Evolutionary conservation across 2,113 vertebrate species (phyloP).

Genomic region (Plecturocebus donacophilus): DNA sequence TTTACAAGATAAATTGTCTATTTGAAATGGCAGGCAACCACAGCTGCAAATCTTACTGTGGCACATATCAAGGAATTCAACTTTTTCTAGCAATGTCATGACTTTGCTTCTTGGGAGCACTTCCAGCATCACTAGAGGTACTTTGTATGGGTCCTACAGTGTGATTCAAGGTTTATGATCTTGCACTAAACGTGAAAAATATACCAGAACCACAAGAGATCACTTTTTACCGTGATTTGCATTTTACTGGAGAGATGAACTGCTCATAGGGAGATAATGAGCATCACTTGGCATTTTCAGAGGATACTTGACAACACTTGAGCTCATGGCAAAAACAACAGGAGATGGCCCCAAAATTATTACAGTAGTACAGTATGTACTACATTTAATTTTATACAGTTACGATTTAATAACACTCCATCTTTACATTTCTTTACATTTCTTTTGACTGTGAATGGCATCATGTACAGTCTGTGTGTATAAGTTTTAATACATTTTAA

Average conservation of each 20-base stretch:
- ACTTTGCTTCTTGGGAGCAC: not conserved
- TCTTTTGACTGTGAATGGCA: not conserved
- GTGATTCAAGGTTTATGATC: not conserved
- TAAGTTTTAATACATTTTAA: not conserved
- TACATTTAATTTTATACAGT: not conserved
- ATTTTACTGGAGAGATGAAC: not conserved
- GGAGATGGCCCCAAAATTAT: not conserved
- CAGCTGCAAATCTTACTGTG: not conserved
- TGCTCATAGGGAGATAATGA: not conserved
- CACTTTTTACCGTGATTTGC: not conserved
- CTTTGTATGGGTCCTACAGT: not conserved
- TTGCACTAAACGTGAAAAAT: not conserved
- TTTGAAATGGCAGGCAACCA: not conserved
- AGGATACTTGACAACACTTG: not conserved
- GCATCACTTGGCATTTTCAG: not conserved
- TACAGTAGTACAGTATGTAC: not conserved
- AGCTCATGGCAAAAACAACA: not conserved
- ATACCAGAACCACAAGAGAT: not conserved
- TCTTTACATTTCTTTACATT: not conserved
- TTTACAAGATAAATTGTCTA: not conserved
- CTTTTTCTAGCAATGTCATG: not conserved
- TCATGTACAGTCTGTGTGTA: not conserved
- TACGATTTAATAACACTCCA: not conserved
- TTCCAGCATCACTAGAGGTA: not conserved
- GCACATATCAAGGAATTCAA: not conserved